Evolutionary conservation across 2,888 invertebrate species (phyloP).

Genomic region (Agriopis marginaria): DNA sequence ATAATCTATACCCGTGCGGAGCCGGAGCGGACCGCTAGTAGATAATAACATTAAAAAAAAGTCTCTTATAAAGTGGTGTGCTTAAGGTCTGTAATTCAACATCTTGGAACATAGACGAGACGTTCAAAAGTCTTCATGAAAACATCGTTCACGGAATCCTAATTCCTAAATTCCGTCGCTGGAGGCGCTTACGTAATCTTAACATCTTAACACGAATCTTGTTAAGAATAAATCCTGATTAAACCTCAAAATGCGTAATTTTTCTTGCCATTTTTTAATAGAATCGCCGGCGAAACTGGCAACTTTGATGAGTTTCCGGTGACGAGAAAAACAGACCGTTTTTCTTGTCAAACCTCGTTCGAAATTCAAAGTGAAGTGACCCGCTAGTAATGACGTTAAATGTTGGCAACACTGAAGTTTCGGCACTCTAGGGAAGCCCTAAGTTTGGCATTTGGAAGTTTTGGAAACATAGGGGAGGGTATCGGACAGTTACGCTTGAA

Average conservation of each 20-base stretch:
- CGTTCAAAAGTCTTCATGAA: neutral
- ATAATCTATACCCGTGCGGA: too few relatives aligned
- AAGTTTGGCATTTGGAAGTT: conserved; percentile 31
- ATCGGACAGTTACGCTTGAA: neutral
- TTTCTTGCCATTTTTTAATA: conserved; percentile 17
- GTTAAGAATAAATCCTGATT: conserved; percentile 28
- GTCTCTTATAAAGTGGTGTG: neutral
- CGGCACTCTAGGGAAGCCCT: conserved; percentile 45
- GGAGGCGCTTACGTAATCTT: conserved; percentile 21
- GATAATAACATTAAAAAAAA: too few relatives aligned
- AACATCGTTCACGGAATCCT: neutral
- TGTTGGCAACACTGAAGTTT: conserved; percentile 29
- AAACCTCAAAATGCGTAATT: conserved; percentile 16
- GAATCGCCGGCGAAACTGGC: conserved; percentile 21
- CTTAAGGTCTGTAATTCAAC: neutral
- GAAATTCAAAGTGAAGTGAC: conserved; percentile 41
- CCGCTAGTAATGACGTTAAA: conserved; percentile 50
- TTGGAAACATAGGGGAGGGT: conserved; percentile 35
- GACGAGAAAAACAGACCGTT: conserved; percentile 23
- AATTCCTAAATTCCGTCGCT: conserved; percentile 10
- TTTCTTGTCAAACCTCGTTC: conserved; percentile 28
- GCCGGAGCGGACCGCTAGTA: too few relatives aligned
- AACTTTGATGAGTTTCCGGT: conserved; percentile 32
- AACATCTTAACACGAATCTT: conserved; percentile 25
- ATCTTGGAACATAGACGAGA: too few relatives aligned